phyloP scores from a whole-genome alignment of 2,113 vertebrate species.

The Eolophus roseicapilla region DNA sequence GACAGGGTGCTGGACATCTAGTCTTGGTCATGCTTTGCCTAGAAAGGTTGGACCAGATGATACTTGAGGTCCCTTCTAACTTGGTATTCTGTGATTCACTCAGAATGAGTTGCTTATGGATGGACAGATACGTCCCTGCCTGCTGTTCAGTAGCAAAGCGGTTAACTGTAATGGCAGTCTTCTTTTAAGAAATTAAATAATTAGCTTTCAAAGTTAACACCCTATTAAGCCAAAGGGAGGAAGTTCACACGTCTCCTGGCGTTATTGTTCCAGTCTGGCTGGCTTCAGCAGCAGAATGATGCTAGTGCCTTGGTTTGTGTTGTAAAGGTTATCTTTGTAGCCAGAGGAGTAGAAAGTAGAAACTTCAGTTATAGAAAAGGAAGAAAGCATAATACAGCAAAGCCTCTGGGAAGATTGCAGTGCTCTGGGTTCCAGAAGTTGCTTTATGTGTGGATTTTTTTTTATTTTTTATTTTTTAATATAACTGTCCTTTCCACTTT shows the following conservation, averaged over 20 bases:
- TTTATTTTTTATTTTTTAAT: neutral
- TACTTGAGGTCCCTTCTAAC: neutral
- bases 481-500: neutral
- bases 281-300: neutral
- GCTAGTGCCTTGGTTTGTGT: constrained; percentile 36
- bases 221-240: constrained; percentile 45
- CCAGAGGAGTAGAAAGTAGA: constrained; percentile 31
- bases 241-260: constrained; percentile 58
- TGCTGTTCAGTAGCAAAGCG: neutral
- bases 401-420: constrained; percentile 40
- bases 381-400: constrained; percentile 52
- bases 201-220: constrained; percentile 44
- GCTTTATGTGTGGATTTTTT: neutral
- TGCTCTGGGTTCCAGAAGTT: neutral
- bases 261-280: constrained; percentile 52
- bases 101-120: fast-evolving
- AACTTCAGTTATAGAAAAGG: constrained; percentile 36
- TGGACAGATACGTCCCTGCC: neutral
- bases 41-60: neutral
- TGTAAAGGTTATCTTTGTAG: constrained; percentile 53
- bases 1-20: neutral
- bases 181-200: constrained; percentile 20
- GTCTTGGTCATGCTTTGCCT: neutral
- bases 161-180: neutral
- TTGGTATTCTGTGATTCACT: neutral